Evolutionary conservation across 2,888 invertebrate genomes (phyloP), one percentile per base, ranked within the genome.

Genomic region (Oscheius myriophilus): DNA sequence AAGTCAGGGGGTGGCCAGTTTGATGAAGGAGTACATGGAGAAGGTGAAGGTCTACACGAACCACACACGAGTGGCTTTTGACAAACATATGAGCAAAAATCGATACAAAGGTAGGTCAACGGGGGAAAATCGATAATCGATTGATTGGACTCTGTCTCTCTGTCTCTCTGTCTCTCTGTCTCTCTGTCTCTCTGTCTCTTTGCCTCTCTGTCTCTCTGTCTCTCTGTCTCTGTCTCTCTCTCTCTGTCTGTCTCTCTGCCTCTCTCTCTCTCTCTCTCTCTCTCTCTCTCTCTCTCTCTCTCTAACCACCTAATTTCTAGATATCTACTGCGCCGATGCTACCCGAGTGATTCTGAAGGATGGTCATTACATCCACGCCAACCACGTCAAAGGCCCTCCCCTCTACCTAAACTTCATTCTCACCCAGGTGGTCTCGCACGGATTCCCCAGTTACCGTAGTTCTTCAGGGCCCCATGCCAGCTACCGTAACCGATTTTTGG

Each of bases 311-410:
- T n/a, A n/a, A n/a, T n/a, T 11, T 46, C n/a, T 12, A 46, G 46
- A 46, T 18, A 46, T 46, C 3, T 18, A 18, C n/a, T 46, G 46
- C 46, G 18, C 16, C 46, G 46, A 46, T 46, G 46, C 18, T 16
- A 7, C 46, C 12, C 46, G 46, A 18, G 46, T 46, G 46, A 18
- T 11, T 3, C 16, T 46, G 18, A 18, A 16, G n/a, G 46, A 46
- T 18, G 18, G 18, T 4, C 2, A 11, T 12, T 62, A 62, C 62
- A 62, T 62, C 14, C 62, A 62, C 23, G 62, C 62, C 16, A 62
- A 62, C 39, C 62, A 62, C 21, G 62, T 62, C 18, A 62, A 51
- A n/a, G 62, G 62, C 46, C 46, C 45, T 11, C 62, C 62, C 6
- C 51, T 62, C 49, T 49, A 49, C 49, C 45, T 46, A n/a, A 49